phyloP scores from a whole-genome alignment of 1,140 invertebrate species.

The Zophobas morio region DNA sequence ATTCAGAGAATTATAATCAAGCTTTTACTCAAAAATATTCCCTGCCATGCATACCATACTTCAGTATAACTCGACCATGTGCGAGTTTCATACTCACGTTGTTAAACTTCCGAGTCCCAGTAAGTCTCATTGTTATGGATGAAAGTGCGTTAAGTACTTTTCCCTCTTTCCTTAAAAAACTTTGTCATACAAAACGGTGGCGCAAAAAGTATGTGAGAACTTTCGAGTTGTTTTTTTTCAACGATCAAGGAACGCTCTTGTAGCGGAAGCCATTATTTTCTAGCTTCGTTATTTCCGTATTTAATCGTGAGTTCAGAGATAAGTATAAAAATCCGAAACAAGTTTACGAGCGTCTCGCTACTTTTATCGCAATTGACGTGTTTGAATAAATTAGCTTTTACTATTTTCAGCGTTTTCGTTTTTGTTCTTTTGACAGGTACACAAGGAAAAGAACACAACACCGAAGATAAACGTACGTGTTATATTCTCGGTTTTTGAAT shows the following conservation, averaged over 20 bases:
- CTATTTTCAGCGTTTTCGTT: constrained; percentile 31
- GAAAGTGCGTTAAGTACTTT: too few relatives aligned
- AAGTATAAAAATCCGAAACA: constrained; percentile 31
- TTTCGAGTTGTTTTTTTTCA: not conserved
- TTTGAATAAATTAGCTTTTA: constrained; percentile 32
- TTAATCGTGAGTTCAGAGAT: constrained; percentile 33
- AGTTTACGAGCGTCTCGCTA: constrained; percentile 25
- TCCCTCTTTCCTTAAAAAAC: too few relatives aligned
- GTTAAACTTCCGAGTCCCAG: too few relatives aligned
- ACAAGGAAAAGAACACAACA: constrained; percentile 11
- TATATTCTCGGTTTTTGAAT: constrained; percentile 21
- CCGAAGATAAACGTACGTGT: constrained; percentile 8
- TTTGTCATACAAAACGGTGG: too few relatives aligned
- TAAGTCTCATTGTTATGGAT: too few relatives aligned
- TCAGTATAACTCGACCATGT: too few relatives aligned
- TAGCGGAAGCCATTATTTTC: constrained; percentile 29
- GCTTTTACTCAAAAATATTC: too few relatives aligned
- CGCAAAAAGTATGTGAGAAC: too few relatives aligned
- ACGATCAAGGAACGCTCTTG: not conserved
- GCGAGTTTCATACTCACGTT: too few relatives aligned
- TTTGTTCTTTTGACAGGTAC: constrained; percentile 20
- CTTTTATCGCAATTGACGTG: constrained; percentile 38
- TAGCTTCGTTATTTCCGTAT: constrained; percentile 34
- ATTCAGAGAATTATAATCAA: too few relatives aligned
- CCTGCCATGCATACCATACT: too few relatives aligned